Evolutionary conservation across 2,113 vertebrate genomes (phyloP).

Genomic region (Pollimyrus isidori): DNA sequence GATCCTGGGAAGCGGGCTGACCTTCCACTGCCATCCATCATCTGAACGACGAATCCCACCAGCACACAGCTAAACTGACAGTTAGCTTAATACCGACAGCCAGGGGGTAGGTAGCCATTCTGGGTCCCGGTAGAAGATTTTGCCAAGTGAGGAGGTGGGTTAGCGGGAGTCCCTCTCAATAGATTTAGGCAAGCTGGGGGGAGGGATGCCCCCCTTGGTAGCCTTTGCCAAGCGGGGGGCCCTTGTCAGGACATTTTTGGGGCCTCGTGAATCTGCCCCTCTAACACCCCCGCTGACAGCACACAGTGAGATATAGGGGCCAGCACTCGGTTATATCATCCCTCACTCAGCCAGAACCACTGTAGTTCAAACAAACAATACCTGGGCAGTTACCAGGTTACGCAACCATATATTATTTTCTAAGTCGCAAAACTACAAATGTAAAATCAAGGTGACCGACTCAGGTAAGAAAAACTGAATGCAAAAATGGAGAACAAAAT

Average conservation of each 20-base stretch:
- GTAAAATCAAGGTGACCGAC: background rate
- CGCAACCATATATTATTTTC: background rate
- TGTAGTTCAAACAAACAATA: background rate
- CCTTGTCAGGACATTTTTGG: background rate
- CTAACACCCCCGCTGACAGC: background rate
- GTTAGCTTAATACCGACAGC: background rate
- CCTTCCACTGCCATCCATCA: background rate
- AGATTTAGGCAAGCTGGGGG: background rate
- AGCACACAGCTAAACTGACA: background rate
- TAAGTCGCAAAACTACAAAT: background rate
- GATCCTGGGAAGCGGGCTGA: background rate
- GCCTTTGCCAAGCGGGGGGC: background rate
- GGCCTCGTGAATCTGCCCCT: background rate
- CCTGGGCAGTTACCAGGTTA: background rate
- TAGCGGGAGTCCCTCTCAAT: background rate
- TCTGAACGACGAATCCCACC: background rate
- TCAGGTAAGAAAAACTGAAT: background rate
- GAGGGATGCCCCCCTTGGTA: background rate
- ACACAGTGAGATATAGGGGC: background rate
- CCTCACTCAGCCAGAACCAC: background rate
- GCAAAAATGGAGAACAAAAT: background rate
- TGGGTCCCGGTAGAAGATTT: background rate
- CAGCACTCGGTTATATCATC: background rate
- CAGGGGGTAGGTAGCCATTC: background rate
- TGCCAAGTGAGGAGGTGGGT: background rate